Base-by-base conservation (phyloP, 2,797 vertebrate genomes). In the Hoplostethus atlanticus region DNA sequence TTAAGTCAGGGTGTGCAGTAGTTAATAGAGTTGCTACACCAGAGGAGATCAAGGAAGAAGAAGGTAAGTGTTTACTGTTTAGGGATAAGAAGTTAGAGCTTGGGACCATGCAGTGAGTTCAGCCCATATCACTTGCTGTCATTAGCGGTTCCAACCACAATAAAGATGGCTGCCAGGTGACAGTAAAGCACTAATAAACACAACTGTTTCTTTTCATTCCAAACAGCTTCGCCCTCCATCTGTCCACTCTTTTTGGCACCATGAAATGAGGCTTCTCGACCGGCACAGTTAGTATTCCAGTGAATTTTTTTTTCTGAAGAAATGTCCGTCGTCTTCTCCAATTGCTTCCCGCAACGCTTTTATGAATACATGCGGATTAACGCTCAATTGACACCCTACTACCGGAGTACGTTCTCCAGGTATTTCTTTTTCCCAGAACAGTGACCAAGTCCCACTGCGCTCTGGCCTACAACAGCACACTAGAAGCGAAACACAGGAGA, bases 91-190 rank as follows among this genome's bases (percentile, higher is more conserved):
- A 78, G 79, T 71, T 72, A 64, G 67, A 83, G 67, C 65, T 42
- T 10, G 68, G 84, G 86, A 90, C 76, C 92, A 93, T 93, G 93
- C 92, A 92, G 83, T 63, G 86, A 87, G 79, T 84, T 91, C 90
- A 88, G 87, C 71, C 85, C 81, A 85, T 58, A 46, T 62, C 51
- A 55, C 58, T 48, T 73, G 57, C 68, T 64, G 71, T 84, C 73
- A 71, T 73, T 53, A 72, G 79, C 86, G 87, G 83, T 74, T 70
- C 77, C 63, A 73, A 81, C 85, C 82, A 86, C 81, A 66, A 73
- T 73, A 80, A 83, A 80, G 77, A 77, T 81, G 84, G 82, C 91
- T 84, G 80, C 79, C 77, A 47, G 68, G 69, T 82, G 73, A 88
- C 86, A 71, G 73, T 83, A 89, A 84, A 87, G 74, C 84, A 84